Evolutionary conservation across 1,140 invertebrate genomes (phyloP).

Genomic region (Proctacanthus coquilletti): DNA sequence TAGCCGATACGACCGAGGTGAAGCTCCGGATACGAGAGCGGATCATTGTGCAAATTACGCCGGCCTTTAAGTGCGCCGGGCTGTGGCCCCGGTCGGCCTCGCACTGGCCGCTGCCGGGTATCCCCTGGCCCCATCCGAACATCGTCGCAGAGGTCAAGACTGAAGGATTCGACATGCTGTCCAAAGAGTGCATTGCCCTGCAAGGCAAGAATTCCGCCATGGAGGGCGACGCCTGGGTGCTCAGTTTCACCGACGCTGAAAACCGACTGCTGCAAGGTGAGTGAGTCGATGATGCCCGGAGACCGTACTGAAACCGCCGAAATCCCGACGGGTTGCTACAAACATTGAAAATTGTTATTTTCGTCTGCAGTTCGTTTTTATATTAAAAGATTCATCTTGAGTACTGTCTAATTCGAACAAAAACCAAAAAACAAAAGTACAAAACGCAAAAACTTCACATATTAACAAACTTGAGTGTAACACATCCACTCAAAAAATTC

Average conservation of each 20-base stretch:
- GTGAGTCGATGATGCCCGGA: too few species aligned
- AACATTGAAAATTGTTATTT: too few species aligned
- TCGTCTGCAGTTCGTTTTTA: too few species aligned
- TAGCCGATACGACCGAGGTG: constrained; percentile 80
- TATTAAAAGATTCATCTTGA: too few species aligned
- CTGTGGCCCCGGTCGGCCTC: constrained; percentile 88
- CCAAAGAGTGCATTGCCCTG: constrained; percentile 63
- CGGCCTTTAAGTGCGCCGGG: constrained; percentile 86
- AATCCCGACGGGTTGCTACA: too few species aligned
- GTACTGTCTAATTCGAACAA: too few species aligned
- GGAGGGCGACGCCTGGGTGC: constrained; percentile 90
- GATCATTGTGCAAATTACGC: constrained; percentile 85
- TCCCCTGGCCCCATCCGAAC: constrained; percentile 79
- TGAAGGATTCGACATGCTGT: constrained; percentile 84
- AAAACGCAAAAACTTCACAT: too few species aligned
- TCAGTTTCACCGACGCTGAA: constrained; percentile 81
- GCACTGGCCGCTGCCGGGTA: constrained; percentile 82
- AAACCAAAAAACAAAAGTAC: too few species aligned
- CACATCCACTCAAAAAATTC: too few species aligned
- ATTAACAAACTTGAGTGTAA: too few species aligned
- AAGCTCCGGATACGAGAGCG: constrained; percentile 79
- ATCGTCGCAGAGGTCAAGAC: constrained; percentile 84
- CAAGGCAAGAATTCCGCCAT: constrained; percentile 80
- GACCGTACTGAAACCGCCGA: too few species aligned
- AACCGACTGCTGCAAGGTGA: constrained; percentile 63